These are phyloP conservation scores for Brotula barbata DNA, from an alignment of 2,797 vertebrate species.

Conservation along the genomic window DNA sequence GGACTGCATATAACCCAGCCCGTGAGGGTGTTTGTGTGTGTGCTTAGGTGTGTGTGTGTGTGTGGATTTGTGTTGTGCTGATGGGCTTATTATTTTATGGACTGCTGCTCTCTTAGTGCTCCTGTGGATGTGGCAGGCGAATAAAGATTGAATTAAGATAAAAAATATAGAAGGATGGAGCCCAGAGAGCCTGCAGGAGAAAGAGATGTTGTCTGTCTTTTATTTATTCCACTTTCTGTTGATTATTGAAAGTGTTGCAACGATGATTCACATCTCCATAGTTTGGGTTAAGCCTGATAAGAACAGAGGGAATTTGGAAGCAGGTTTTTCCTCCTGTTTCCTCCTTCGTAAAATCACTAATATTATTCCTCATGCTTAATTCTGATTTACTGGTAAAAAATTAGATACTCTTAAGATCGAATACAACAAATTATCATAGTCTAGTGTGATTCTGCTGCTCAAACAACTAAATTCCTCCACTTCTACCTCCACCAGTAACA, in stretches of 20 bases:
- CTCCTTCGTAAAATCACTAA: conserved; percentile 3
- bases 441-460: background rate
- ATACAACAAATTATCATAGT: no score
- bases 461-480: conserved; percentile 15
- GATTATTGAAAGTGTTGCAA: conserved; percentile 65
- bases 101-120: conserved; percentile 76
- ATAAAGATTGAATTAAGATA: conserved; percentile 85
- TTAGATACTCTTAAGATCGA: no score
- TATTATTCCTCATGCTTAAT: conserved; percentile 27
- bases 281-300: conserved; percentile 45
- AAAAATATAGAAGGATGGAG: conserved; percentile 70
- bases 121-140: conserved; percentile 73
- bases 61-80: conserved; percentile 66
- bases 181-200: conserved; percentile 66
- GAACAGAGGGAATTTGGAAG: conserved; percentile 12
- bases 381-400: conserved; percentile 15
- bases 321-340: conserved; percentile 19
- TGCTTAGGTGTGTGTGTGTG: conserved; percentile 49
- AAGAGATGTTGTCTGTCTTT: conserved; percentile 74
- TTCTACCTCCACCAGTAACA: conserved; percentile 29
- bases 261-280: conserved; percentile 58
- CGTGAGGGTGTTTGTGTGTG: conserved; percentile 34
- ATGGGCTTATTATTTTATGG: conserved; percentile 83
- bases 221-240: conserved; percentile 74
- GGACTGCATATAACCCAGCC: conserved; percentile 27